phyloP scores from a whole-genome alignment of 1,140 invertebrate genomes.

The Brachionus calyciflorus region DNA sequence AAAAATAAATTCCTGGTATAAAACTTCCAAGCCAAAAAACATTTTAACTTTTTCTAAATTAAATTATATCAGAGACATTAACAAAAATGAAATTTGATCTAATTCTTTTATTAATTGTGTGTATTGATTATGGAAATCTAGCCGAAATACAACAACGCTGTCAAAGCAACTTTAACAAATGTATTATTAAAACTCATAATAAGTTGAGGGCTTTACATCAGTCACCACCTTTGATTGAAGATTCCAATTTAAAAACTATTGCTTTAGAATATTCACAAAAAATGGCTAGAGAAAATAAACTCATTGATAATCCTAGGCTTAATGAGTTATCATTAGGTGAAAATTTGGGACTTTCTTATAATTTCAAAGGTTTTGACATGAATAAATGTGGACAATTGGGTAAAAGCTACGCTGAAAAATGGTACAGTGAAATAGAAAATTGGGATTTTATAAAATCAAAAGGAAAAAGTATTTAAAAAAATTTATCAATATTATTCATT shows the following conservation, averaged over 20 bases:
- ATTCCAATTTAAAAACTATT: background rate
- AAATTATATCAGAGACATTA: no score
- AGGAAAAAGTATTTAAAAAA: no score
- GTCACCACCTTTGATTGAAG: background rate
- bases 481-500: no score
- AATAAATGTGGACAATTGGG: background rate
- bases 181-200: background rate
- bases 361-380: background rate
- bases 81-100: no score
- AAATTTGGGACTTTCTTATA: background rate
- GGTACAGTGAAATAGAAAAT: conserved; percentile 17
- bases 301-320: background rate
- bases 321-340: background rate
- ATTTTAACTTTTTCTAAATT: no score
- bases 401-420: background rate
- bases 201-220: background rate
- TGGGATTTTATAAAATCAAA: background rate
- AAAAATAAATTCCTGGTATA: no score
- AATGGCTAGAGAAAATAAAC: background rate
- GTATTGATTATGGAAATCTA: no score
- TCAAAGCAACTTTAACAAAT: conserved; percentile 15
- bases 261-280: background rate
- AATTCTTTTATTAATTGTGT: no score
- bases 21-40: no score
- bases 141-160: no score